Evolutionary conservation across 2,797 vertebrate genomes (phyloP).

Genomic region (Dromococcyx pavoninus): DNA sequence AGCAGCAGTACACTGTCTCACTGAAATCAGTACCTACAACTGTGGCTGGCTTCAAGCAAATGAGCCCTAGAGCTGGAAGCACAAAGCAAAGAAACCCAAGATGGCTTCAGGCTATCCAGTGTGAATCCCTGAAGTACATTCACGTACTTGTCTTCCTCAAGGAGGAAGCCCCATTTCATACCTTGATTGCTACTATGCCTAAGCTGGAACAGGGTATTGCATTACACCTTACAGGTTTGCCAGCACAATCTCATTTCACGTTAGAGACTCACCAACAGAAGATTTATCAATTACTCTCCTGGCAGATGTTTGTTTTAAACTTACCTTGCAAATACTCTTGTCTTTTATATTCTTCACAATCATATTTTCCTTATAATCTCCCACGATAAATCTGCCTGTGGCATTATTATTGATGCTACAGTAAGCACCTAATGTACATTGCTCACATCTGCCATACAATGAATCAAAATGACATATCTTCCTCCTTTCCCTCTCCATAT

Average conservation of each 20-base stretch:
- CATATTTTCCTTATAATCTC: conserved; percentile 2
- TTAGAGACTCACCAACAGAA: neutral
- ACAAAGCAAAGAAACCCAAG: neutral
- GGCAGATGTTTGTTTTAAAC: neutral
- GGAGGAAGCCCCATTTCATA: neutral
- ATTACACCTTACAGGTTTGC: neutral
- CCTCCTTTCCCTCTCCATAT: neutral
- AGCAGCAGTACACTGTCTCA: neutral
- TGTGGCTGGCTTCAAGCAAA: neutral
- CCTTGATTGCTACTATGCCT: neutral
- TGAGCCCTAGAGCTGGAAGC: rapidly evolving
- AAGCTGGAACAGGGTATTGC: neutral
- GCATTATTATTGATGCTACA: conserved; percentile 48
- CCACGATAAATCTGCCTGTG: conserved; percentile 24
- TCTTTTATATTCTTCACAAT: neutral
- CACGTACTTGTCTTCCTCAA: neutral
- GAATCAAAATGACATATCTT: conserved; percentile 49
- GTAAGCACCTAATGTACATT: conserved; percentile 46
- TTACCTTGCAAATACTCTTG: neutral
- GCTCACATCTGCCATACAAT: neutral
- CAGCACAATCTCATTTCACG: neutral
- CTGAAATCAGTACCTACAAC: neutral
- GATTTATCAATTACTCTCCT: neutral
- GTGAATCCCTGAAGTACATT: neutral
- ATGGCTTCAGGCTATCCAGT: neutral